phyloP scores from a whole-genome alignment of 2,113 vertebrate genomes.

The Cyanoramphus novaezelandiae region DNA sequence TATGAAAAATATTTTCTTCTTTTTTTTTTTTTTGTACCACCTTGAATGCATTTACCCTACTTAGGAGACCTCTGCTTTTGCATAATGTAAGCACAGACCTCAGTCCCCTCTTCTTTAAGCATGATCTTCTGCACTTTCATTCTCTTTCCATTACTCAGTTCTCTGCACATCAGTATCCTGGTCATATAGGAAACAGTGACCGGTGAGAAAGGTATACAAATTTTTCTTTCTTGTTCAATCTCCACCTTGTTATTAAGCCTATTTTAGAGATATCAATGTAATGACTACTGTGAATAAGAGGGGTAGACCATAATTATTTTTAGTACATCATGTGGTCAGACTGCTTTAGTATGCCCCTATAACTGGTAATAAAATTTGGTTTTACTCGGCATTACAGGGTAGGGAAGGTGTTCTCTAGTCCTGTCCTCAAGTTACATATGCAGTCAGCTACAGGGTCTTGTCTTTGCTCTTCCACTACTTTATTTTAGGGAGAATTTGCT shows the following conservation, averaged over 20 bases:
- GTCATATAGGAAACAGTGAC: neutral
- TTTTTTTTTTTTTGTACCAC: neutral
- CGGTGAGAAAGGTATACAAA: neutral
- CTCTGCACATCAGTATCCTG: neutral
- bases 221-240: neutral
- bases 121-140: neutral
- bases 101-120: neutral
- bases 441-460: neutral
- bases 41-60: neutral
- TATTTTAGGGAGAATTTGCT: neutral
- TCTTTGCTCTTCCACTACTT: neutral
- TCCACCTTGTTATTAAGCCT: neutral
- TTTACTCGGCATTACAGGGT: neutral
- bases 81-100: neutral
- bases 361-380: neutral
- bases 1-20: neutral
- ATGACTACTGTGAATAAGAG: neutral
- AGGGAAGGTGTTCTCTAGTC: neutral
- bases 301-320: neutral
- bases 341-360: neutral
- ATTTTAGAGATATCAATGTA: neutral
- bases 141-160: neutral
- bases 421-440: neutral
- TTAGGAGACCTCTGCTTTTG: neutral
- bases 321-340: neutral